Evolutionary conservation across 2,888 invertebrate genomes (phyloP), one percentile per base, ranked within the genome.

Genomic region (Cephus pulcher): DNA sequence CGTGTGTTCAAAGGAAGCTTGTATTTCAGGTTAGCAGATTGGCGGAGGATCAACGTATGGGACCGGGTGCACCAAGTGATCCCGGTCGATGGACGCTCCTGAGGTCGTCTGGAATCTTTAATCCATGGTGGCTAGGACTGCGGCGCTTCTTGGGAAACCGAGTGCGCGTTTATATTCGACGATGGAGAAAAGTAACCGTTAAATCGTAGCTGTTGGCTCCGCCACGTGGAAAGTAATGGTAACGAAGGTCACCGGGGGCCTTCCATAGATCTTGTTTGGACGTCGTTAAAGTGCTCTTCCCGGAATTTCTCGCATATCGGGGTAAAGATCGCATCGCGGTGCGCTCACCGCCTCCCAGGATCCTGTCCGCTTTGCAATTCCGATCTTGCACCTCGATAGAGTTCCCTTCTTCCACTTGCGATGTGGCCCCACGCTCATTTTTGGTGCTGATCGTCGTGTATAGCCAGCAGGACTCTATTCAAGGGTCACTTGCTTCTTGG

Each of bases 251-350:
- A 87, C 84, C 84, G 82, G 79, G 82, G 84, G 86, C 82, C 86
- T 87, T 87, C 86, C 88, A 88, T 89, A 90, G 89, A 90, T 90
- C 88, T 90, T 88, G 89, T 90, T 89, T 90, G 88, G 87, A 89
- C 89, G 90, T 90, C 90, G 90, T 90, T 90, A 90, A 90, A 89
- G 89, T 89, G 87, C 85, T 88, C 87, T 91, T 90, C 90, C 88
- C 89, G 89, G 90, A 90, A 91, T 90, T 89, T 89, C 87, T 87
- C 84, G 83, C 86, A 85, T 88, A 89, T 89, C 89, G 88, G 86
- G 85, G 86, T 86, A 86, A 87, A 88, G 89, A 90, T 90, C 89
- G 85, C 83, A 86, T 86, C 86, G 85, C 83, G 77, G 79, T 80
- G 78, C 76, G 35, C 73, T 76, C 82, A 81, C 82, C 76, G 84